Conservation (phyloP, 1,140 invertebrate species). For the Phortica variegata region DNA sequence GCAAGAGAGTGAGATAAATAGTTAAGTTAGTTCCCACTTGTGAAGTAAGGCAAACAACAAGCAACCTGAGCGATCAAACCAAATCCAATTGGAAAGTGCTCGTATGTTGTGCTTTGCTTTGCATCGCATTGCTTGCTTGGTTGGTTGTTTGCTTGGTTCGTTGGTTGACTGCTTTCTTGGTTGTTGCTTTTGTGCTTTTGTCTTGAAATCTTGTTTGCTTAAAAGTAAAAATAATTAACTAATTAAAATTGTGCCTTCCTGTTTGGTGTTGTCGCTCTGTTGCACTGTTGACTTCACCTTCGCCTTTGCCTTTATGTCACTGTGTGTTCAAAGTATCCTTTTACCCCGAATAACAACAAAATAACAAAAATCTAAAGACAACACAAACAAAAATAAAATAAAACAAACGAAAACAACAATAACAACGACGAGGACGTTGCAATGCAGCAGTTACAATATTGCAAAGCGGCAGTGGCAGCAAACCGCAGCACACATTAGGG, state of each 20-base stretch:
- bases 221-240: conserved; percentile 56
- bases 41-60: background rate
- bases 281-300: conserved; percentile 1
- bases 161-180: conserved; percentile 25
- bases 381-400: no score
- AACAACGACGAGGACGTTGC: no score
- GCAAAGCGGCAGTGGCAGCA: conserved; percentile 5
- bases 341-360: background rate
- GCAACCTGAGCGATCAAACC: background rate
- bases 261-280: conserved; percentile 12
- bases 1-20: conserved; percentile 17
- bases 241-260: conserved; percentile 52
- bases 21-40: no score
- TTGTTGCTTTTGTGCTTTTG: no score
- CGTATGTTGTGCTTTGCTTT: conserved; percentile 1
- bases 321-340: conserved; percentile 4
- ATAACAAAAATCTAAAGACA: no score
- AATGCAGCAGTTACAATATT: no score
- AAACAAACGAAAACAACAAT: conserved; percentile 2
- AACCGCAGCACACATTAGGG: conserved; percentile 34
- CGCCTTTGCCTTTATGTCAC: conserved; percentile 13
- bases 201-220: conserved; percentile 54
- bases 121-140: conserved; percentile 14
- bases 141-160: conserved; percentile 5
- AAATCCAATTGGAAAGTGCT: background rate